phyloP scores from a whole-genome alignment of 2,888 invertebrate species.

The Tipula confusa region DNA sequence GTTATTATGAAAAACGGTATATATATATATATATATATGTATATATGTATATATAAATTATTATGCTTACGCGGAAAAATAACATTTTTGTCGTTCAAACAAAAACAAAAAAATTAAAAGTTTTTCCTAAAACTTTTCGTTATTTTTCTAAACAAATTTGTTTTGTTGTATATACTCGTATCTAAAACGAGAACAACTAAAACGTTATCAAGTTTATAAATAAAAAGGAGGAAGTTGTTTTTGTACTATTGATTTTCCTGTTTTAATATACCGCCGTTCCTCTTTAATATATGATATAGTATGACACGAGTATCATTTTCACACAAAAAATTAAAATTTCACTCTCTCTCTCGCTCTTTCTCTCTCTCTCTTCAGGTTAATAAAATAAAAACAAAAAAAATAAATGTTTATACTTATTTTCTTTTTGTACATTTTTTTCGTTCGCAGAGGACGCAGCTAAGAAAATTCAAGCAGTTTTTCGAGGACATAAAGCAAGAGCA shows the following conservation, averaged over 20 bases:
- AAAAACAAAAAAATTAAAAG: not conserved
- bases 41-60: too few relatives aligned
- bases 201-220: not conserved
- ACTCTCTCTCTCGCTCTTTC: not conserved
- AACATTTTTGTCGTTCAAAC: not conserved
- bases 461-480: slow-evolving; percentile 84
- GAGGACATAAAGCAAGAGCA: slow-evolving; percentile 75
- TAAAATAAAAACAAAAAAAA: not conserved
- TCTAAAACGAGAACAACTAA: not conserved
- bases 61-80: not conserved
- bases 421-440: slow-evolving; percentile 35
- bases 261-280: not conserved
- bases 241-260: not conserved
- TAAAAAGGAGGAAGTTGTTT: not conserved
- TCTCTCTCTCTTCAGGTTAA: not conserved
- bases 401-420: not conserved
- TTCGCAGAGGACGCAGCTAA: slow-evolving; percentile 64
- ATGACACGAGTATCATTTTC: not conserved
- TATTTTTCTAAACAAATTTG: not conserved
- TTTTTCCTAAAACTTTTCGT: not conserved
- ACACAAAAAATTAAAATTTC: not conserved
- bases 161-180: not conserved
- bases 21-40: not conserved
- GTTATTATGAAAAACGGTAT: not conserved
- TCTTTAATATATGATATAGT: too few relatives aligned